These are phyloP conservation scores for Schrankia costaestrigalis DNA, from an alignment of 2,888 invertebrate species.

Conservation along the genomic window DNA sequence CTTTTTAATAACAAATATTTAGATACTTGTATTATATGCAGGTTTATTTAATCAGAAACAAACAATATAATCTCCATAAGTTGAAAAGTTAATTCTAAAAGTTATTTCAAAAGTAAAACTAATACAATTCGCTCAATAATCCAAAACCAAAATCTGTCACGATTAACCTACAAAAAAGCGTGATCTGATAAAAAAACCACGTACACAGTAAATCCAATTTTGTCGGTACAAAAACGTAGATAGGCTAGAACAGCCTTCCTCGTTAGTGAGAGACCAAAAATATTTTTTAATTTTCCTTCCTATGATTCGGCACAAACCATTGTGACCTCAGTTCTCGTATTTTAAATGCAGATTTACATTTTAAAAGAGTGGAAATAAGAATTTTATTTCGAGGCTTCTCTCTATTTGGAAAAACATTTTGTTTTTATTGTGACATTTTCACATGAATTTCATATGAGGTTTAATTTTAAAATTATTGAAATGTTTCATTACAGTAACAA, in stretches of 20 bases:
- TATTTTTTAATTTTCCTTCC: conserved; percentile 69
- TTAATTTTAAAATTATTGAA: too few relatives aligned
- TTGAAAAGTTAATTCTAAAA: too few relatives aligned
- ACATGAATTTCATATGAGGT: too few relatives aligned
- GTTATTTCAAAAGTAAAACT: too few relatives aligned
- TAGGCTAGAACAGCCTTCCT: conserved; percentile 31
- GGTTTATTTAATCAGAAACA: too few relatives aligned
- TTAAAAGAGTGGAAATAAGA: conserved; percentile 21
- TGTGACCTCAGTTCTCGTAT: conserved; percentile 42
- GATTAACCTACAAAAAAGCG: conserved; percentile 20
- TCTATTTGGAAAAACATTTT: conserved; percentile 12
- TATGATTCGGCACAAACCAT: conserved; percentile 44
- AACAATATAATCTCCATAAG: too few relatives aligned
- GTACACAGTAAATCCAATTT: conserved; percentile 42
- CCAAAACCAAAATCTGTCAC: conserved; percentile 18
- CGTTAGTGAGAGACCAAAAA: conserved; percentile 39
- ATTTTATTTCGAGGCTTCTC: conserved; percentile 10
- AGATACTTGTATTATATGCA: too few relatives aligned
- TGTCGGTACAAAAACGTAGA: conserved; percentile 41
- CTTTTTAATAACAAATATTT: too few relatives aligned
- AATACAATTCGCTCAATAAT: too few relatives aligned
- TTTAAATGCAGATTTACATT: conserved; percentile 32
- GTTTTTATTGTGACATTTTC: conserved; percentile 2
- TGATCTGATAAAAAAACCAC: conserved; percentile 28
- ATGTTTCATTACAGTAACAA: too few relatives aligned